These are phyloP conservation scores for Macrostomum cliftonense DNA, from an alignment of 2,888 invertebrate genomes.

Conservation along the genomic window DNA sequence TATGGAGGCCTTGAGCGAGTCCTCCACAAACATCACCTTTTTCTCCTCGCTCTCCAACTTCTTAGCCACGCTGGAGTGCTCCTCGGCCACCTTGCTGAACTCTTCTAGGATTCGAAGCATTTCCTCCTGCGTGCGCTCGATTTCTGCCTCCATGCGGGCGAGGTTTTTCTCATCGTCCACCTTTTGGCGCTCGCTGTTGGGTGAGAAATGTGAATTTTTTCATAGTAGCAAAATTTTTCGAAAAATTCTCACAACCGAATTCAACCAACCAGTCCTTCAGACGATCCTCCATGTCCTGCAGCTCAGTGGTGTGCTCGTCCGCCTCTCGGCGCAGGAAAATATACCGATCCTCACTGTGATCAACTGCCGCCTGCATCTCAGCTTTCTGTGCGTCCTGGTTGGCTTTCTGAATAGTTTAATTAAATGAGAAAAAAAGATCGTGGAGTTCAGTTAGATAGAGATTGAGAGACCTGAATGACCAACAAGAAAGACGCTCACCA, in stretches of 20 bases:
- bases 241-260: neutral
- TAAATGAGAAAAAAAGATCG: too few species aligned
- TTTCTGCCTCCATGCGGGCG: conserved; percentile 24
- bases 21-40: conserved; percentile 23
- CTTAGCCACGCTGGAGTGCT: conserved; percentile 20
- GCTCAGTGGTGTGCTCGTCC: too few species aligned
- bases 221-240: too few species aligned
- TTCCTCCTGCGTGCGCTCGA: conserved; percentile 20
- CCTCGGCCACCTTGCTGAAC: conserved; percentile 17
- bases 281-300: too few species aligned
- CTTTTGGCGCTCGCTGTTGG: conserved; percentile 26
- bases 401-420: too few species aligned
- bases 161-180: conserved; percentile 27
- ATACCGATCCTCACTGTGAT: too few species aligned
- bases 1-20: conserved; percentile 23
- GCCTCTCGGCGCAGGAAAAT: too few species aligned
- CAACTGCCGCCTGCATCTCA: too few species aligned
- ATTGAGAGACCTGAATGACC: too few species aligned
- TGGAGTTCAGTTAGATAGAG: too few species aligned
- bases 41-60: conserved; percentile 25
- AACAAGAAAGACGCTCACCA: too few species aligned
- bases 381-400: too few species aligned
- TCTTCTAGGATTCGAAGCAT: conserved; percentile 24
- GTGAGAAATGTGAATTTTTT: conserved; percentile 3
- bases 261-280: neutral